Conservation (phyloP, 2,888 invertebrate species). For the Thereva unica region DNA sequence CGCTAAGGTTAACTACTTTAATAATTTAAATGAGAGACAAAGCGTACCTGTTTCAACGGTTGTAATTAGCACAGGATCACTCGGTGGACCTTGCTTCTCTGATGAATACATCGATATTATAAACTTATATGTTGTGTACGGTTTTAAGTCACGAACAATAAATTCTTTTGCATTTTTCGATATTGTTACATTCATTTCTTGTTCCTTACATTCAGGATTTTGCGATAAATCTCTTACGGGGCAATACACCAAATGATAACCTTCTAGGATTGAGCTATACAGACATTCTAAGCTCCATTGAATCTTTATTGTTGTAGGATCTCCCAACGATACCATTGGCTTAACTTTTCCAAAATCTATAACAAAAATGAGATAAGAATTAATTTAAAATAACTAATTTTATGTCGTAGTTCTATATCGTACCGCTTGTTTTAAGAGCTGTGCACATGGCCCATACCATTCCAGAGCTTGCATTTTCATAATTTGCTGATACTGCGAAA, state of each 20-base stretch:
- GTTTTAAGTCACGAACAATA: slow-evolving; percentile 67
- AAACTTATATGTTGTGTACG: slow-evolving; percentile 76
- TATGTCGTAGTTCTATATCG: neutral
- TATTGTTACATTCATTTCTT: slow-evolving; percentile 50
- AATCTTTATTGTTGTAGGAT: slow-evolving; percentile 64
- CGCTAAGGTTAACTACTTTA: neutral
- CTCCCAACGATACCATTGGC: slow-evolving; percentile 61
- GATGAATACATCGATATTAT: slow-evolving; percentile 68
- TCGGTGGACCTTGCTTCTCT: slow-evolving; percentile 61
- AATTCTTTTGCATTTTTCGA: slow-evolving; percentile 53
- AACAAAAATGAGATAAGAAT: slow-evolving; percentile 7
- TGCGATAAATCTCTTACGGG: slow-evolving; percentile 58
- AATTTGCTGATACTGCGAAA: slow-evolving; percentile 83
- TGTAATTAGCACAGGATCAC: slow-evolving; percentile 64
- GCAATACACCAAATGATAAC: slow-evolving; percentile 78
- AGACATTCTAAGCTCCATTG: slow-evolving; percentile 80
- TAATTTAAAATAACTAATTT: neutral
- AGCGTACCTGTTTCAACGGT: slow-evolving; percentile 71
- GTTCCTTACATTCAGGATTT: slow-evolving; percentile 57
- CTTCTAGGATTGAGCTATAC: slow-evolving; percentile 71
- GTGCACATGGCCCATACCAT: slow-evolving; percentile 82
- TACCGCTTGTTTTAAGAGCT: slow-evolving; percentile 45
- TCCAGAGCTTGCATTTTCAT: slow-evolving; percentile 71
- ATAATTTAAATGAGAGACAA: slow-evolving; percentile 8
- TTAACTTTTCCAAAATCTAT: slow-evolving; percentile 62